These are phyloP conservation scores for Saimiri boliviensis DNA, from an alignment of 2,113 vertebrate genomes.

Conservation along the genomic window DNA sequence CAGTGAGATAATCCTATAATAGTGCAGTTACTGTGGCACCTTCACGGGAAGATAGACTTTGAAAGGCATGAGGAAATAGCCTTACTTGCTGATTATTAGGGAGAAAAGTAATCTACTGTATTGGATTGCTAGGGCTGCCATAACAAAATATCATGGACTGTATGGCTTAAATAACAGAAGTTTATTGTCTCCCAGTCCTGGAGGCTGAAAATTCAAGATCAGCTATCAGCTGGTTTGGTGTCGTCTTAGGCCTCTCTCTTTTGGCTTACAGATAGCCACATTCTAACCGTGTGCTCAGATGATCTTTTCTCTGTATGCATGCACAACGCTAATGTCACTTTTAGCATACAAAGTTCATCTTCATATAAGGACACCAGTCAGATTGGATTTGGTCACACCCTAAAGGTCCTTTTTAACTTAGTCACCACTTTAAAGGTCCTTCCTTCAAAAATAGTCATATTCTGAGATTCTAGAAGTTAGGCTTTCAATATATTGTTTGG, in stretches of 20 bases:
- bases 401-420: background rate
- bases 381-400: background rate
- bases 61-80: background rate
- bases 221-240: rapidly evolving
- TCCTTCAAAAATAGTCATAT: background rate
- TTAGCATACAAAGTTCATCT: background rate
- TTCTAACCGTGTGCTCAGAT: rapidly evolving
- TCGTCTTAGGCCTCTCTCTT: background rate
- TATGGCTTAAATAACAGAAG: background rate
- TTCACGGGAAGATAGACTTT: background rate
- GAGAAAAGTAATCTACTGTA: background rate
- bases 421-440: background rate
- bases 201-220: background rate
- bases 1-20: background rate
- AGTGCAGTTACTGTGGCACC: background rate
- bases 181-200: background rate
- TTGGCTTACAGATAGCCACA: background rate
- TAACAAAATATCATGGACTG: background rate
- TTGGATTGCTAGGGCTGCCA: background rate
- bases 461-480: background rate
- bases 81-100: background rate
- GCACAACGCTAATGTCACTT: background rate
- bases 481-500: background rate
- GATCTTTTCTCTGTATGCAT: background rate
- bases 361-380: background rate